These are phyloP conservation scores for Semotilus atromaculatus DNA, from an alignment of 2,797 vertebrate species.

Conservation along the genomic window DNA sequence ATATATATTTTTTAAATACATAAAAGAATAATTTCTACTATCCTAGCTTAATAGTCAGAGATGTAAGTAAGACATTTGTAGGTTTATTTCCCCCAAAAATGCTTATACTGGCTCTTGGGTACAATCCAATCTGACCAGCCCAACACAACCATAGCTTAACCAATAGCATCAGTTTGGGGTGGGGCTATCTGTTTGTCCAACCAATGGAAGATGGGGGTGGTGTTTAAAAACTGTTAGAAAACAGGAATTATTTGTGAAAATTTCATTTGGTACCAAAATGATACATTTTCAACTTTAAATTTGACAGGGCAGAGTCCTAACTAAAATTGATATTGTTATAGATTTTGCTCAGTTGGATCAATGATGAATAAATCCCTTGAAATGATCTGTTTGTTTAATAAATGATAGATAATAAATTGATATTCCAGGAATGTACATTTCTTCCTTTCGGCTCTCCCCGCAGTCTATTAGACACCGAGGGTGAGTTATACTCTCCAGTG, in stretches of 20 bases:
- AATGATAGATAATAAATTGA: neutral
- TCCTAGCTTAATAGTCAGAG: neutral
- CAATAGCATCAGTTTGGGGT: neutral
- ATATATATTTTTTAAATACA: neutral
- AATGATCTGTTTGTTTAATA: neutral
- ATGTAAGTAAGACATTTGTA: neutral
- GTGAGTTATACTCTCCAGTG: conserved; percentile 30
- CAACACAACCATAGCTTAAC: neutral
- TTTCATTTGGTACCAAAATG: no score
- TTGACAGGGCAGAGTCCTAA: no score
- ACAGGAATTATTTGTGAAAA: neutral
- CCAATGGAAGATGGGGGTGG: neutral
- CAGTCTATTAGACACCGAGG: conserved; percentile 23
- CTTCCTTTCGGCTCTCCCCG: neutral
- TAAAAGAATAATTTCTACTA: neutral
- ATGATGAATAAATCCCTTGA: neutral
- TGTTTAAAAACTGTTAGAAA: neutral
- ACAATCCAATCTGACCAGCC: neutral
- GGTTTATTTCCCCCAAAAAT: neutral
- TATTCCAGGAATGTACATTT: neutral
- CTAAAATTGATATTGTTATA: neutral
- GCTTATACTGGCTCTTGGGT: neutral
- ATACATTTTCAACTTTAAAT: neutral
- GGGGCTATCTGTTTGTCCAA: neutral
- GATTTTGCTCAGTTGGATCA: neutral